These are phyloP conservation scores for Thamnophis sirtalis DNA, from an alignment of 2,113 vertebrate genomes.

Conservation along the genomic window DNA sequence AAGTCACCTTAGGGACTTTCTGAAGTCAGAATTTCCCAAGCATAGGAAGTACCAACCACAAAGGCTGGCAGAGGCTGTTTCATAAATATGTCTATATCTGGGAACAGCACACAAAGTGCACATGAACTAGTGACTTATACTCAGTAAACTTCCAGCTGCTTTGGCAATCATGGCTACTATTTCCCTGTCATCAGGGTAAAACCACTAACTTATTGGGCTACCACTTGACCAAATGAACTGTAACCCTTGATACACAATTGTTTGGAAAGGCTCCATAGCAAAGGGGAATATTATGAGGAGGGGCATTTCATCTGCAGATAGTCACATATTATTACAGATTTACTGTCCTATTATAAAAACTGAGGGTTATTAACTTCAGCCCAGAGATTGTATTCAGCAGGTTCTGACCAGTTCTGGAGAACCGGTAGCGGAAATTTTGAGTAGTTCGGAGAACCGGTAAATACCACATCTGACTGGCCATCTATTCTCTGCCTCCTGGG, in stretches of 20 bases:
- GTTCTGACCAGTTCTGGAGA: no score
- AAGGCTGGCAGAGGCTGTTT: neutral
- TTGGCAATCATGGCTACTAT: neutral
- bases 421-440: no score
- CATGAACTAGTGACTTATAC: neutral
- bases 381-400: no score
- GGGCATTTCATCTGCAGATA: neutral
- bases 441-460: no score
- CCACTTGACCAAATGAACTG: neutral
- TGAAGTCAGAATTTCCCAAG: neutral
- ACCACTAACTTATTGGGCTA: neutral
- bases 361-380: neutral
- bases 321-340: accelerated
- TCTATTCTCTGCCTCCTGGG: no score
- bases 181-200: neutral
- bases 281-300: no score
- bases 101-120: neutral
- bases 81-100: neutral
- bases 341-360: neutral
- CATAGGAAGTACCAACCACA: neutral
- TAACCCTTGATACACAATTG: neutral
- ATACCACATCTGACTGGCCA: no score
- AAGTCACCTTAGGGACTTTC: neutral
- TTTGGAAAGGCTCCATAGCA: neutral
- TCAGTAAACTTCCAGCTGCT: neutral